Evolutionary conservation across 2,888 invertebrate genomes (phyloP).

Genomic region (Ariolimax columbianus): DNA sequence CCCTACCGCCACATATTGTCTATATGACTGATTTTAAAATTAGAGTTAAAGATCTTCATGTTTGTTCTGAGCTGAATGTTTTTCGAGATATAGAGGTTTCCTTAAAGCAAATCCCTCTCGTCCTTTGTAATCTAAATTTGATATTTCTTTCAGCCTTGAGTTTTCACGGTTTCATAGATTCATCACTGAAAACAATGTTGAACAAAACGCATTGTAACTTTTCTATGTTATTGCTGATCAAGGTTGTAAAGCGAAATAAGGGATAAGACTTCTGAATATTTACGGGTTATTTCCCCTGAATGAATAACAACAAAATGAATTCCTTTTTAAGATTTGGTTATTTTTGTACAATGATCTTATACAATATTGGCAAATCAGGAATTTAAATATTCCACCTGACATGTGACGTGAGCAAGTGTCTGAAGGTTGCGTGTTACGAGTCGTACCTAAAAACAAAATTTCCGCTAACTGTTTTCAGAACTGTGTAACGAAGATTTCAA

Average conservation of each 20-base stretch:
- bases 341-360: not conserved
- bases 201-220: not conserved
- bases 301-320: not conserved
- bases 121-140: no score
- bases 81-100: no score
- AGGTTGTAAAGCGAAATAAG: not conserved
- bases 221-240: not conserved
- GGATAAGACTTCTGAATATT: not conserved
- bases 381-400: not conserved
- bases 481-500: no score
- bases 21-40: no score
- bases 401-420: not conserved
- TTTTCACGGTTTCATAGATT: not conserved
- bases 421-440: not conserved
- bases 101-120: no score
- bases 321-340: not conserved
- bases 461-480: no score
- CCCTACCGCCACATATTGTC: no score
- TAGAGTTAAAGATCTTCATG: no score
- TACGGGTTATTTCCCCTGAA: not conserved
- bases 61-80: no score
- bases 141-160: no score
- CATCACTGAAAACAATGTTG: not conserved
- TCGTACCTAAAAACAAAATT: no score
- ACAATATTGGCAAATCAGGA: not conserved